A percentile compares a stretch with the other conserved stretches of the same genome.
These are phyloP conservation scores for Danio jaintianensis DNA, from an alignment of 2,797 vertebrate species.

Conservation along the genomic window DNA sequence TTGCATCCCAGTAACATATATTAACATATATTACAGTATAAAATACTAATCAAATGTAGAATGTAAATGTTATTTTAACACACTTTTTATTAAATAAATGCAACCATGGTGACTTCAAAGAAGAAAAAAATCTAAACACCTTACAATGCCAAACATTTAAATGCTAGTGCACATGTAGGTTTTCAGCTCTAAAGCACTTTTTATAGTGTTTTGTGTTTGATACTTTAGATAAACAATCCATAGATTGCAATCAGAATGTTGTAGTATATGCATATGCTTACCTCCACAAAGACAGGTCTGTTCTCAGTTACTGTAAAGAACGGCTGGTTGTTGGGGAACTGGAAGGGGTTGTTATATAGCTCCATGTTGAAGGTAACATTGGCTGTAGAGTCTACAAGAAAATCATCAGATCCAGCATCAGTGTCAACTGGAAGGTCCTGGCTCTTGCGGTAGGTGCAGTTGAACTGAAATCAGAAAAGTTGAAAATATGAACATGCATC, in stretches of 20 bases:
- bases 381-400: slow-evolving; percentile 57
- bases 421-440: slow-evolving; percentile 53
- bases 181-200: background rate
- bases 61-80: background rate
- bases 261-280: slow-evolving; percentile 50
- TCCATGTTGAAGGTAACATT: slow-evolving; percentile 90
- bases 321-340: slow-evolving; percentile 59
- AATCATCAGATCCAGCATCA: slow-evolving; percentile 32
- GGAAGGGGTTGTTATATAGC: slow-evolving; percentile 77
- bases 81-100: background rate
- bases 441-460: slow-evolving; percentile 84
- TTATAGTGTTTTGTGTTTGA: background rate
- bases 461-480: slow-evolving; percentile 81
- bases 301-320: slow-evolving; percentile 73
- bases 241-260: no score
- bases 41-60: no score
- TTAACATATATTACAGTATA: no score
- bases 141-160: background rate
- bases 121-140: background rate
- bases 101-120: background rate
- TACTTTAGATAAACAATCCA: background rate
- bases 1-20: no score
- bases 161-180: background rate
- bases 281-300: slow-evolving; percentile 78
- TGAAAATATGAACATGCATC: background rate